Evolutionary conservation across 2,797 vertebrate species (phyloP).

Genomic region (Dermochelys coriacea): DNA sequence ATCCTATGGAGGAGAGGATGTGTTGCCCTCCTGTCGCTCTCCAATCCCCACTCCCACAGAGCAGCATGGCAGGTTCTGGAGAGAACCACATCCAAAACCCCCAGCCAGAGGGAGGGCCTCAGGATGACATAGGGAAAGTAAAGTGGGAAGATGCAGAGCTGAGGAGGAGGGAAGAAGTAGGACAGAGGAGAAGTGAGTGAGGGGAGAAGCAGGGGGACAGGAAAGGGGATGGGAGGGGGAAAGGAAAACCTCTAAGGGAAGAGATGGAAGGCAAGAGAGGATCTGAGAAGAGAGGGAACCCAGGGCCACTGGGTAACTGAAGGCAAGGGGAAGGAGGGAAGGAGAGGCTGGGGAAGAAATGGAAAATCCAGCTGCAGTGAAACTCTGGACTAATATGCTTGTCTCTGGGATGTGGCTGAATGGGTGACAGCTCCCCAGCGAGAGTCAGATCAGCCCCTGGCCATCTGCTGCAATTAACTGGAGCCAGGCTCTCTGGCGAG

Average conservation of each 20-base stretch:
- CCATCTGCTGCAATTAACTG: accelerated
- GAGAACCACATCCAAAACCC: neutral
- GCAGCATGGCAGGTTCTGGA: neutral
- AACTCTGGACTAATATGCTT: neutral
- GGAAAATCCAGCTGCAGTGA: neutral
- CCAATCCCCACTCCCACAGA: accelerated
- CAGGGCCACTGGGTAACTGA: neutral
- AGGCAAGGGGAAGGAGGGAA: neutral
- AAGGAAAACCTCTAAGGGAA: neutral
- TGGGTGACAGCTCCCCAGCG: neutral
- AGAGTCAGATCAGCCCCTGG: neutral
- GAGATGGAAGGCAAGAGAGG: neutral
- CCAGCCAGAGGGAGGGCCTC: neutral
- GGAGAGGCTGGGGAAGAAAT: neutral
- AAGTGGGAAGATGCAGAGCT: neutral
- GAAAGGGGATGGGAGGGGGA: neutral
- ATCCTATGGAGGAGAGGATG: accelerated
- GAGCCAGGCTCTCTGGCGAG: neutral
- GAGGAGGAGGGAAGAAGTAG: neutral
- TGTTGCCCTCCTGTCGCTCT: neutral
- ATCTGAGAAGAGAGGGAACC: neutral
- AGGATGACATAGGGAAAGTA: neutral
- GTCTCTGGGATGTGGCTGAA: neutral
- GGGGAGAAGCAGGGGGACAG: neutral
- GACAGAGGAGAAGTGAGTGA: neutral